These are phyloP conservation scores for Harpegnathos saltator DNA, from an alignment of 1,140 invertebrate genomes.

Conservation along the genomic window DNA sequence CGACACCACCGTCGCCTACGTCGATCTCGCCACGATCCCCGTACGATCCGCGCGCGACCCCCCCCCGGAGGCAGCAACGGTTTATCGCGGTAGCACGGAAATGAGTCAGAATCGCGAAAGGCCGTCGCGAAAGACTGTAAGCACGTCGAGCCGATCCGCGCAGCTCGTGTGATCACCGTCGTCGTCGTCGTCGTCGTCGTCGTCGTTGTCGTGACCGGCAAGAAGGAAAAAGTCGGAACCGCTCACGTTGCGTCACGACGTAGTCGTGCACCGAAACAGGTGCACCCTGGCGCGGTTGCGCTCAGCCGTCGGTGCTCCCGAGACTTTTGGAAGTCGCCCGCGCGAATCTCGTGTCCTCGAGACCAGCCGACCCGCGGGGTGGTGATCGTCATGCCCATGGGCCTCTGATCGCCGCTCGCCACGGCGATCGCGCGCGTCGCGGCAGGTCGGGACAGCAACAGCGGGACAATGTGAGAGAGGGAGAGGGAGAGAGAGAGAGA, in stretches of 20 bases:
- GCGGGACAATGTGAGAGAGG: slow-evolving; percentile 39
- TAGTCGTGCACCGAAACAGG: no score
- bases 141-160: slow-evolving; percentile 1
- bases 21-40: slow-evolving; percentile 54
- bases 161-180: slow-evolving; percentile 13
- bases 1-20: slow-evolving; percentile 50
- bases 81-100: slow-evolving; percentile 3
- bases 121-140: slow-evolving; percentile 7
- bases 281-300: no score
- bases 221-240: not conserved
- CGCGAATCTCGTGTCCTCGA: not conserved
- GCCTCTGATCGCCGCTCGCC: slow-evolving; percentile 3
- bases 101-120: slow-evolving; percentile 34
- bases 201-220: no score
- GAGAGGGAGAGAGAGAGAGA: no score
- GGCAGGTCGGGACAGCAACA: slow-evolving; percentile 13
- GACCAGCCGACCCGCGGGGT: no score
- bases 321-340: not conserved
- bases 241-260: no score
- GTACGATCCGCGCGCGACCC: slow-evolving; percentile 14
- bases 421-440: slow-evolving; percentile 19
- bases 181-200: not conserved
- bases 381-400: slow-evolving; percentile 4
- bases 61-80: not conserved
- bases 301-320: not conserved